Base-by-base conservation (phyloP, 2,113 vertebrate genomes). In the Crotalus horridus region DNA sequence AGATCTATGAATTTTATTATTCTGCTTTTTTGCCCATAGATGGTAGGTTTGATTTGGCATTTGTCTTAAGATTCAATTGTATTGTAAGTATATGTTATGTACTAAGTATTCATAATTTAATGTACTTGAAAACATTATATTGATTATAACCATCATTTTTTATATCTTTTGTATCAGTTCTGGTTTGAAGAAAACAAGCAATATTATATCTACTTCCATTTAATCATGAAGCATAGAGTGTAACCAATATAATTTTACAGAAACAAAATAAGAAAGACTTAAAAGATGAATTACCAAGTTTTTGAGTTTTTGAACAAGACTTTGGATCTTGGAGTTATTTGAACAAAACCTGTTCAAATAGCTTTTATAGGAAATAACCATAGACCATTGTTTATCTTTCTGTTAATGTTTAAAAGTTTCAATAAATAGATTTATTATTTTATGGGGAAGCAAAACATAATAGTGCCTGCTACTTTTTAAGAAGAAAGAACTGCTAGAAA, bases 11-110 rank as follows among this genome's bases (percentile, higher is more conserved):
- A 81, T 74, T 74, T 64, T 29, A 69, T n/a, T n/a, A n/a, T 74
- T 74, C 13, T 74, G 29, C n/a, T 74, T 74, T 81, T 6, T 81
- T 33, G 69, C n/a, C 13, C n/a, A 20, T 39, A 81, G 7, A 2
- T 6, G 8, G 3, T 39, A 81, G 2, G 0, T 74, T 74, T 5
- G 29, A 74, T 74, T 74, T 74, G 29, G n/a, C 9, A 88, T 48
- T 94, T 91, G 11, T 1, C 90, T 96, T 93, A 89, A 85, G 48
- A 39, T 91, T 51, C 43, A 85, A 92, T 96, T 95, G 94, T 54
- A 2, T 20, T 51, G 95, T 13, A 94, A 90, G 69, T 89, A 95
- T 94, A 89, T 33, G 87, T 55, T 39, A 55, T 55, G 2, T 92
- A 26, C 7, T 92, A 93, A 95, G 88, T 0, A 0, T 87, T 48